phyloP scores from a whole-genome alignment of 2,113 vertebrate species.

The Gadus macrocephalus region DNA sequence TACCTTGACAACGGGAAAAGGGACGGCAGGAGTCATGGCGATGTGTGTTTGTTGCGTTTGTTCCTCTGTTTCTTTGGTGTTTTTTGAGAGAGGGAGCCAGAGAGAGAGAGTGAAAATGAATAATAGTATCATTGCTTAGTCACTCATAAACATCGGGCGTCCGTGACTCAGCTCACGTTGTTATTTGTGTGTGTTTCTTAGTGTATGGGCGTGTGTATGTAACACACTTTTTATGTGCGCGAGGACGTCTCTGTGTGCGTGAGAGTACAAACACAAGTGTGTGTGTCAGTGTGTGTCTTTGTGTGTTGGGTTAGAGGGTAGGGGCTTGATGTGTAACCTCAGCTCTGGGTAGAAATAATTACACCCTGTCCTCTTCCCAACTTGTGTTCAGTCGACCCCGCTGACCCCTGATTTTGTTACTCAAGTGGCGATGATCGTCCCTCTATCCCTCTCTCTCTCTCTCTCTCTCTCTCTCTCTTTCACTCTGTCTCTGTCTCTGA shows the following conservation, averaged over 20 bases:
- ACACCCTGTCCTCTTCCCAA: background rate
- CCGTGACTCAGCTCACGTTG: background rate
- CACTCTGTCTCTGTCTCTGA: background rate
- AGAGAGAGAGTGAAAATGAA: too few species aligned
- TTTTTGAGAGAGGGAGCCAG: too few species aligned
- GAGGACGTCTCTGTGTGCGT: background rate
- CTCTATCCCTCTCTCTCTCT: background rate
- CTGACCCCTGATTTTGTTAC: background rate
- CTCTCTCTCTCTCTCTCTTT: too few species aligned
- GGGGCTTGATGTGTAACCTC: background rate
- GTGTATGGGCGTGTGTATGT: background rate
- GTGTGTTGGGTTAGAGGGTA: background rate
- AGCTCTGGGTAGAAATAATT: background rate
- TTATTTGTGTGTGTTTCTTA: background rate
- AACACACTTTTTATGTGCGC: background rate
- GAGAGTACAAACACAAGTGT: background rate
- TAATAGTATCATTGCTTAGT: too few species aligned
- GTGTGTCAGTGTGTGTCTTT: background rate
- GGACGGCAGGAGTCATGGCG: too few species aligned
- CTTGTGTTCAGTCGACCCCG: background rate
- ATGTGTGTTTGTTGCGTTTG: too few species aligned
- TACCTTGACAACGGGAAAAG: too few species aligned
- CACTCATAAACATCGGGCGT: too few species aligned
- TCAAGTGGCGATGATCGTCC: conserved; percentile 1
- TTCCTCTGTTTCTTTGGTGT: too few species aligned